Conservation (phyloP, 2,797 vertebrate species). For the Rhabdomys pumilio region DNA sequence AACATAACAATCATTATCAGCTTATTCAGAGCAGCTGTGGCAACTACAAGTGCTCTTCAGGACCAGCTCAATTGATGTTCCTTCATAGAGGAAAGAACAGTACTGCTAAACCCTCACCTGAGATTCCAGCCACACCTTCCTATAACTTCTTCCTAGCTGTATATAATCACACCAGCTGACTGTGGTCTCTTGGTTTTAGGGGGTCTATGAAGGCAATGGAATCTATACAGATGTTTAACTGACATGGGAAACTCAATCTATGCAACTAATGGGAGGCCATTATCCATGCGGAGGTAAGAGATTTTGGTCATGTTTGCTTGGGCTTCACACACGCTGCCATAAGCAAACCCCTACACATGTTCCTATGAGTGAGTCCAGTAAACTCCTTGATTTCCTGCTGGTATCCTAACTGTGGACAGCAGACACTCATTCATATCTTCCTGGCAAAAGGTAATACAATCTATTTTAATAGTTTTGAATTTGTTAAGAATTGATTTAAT, state of each 20-base stretch:
- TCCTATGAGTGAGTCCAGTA: neutral
- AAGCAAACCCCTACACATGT: neutral
- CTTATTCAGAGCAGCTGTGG: neutral
- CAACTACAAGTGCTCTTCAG: neutral
- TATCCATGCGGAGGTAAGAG: neutral
- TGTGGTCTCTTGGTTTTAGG: neutral
- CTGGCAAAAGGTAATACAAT: neutral
- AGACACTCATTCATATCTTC: neutral
- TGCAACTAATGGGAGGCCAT: neutral
- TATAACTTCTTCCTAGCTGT: neutral
- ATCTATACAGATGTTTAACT: neutral
- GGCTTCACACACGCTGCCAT: neutral
- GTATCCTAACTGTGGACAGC: neutral
- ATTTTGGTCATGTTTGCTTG: neutral
- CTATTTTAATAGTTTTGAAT: neutral
- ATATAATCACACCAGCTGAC: neutral
- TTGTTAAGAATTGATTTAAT: constrained; percentile 16
- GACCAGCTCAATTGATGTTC: neutral
- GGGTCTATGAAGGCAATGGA: neutral
- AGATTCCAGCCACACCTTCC: too few species aligned
- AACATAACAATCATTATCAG: too few species aligned
- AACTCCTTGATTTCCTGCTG: neutral
- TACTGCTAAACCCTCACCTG: neutral
- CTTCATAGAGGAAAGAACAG: neutral
- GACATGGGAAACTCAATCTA: neutral